Evolutionary conservation across 1,140 invertebrate species (phyloP).

Genomic region (Sipha flava): DNA sequence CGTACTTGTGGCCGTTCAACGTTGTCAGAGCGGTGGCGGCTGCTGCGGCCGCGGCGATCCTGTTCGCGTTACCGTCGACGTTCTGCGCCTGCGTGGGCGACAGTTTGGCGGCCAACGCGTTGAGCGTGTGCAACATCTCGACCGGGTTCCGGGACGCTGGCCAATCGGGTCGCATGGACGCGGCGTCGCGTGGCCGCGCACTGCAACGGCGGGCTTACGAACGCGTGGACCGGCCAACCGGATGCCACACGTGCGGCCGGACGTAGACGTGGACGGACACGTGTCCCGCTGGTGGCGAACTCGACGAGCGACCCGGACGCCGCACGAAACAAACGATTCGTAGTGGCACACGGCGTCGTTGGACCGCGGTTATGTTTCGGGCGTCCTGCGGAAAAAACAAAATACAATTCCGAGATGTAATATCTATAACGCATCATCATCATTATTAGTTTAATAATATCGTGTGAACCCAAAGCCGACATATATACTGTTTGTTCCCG

Average conservation of each 20-base stretch:
- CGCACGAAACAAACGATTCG: too few relatives aligned
- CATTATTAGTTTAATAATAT: not conserved
- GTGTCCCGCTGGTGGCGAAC: too few relatives aligned
- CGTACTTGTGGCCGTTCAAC: not conserved
- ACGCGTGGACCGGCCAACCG: too few relatives aligned
- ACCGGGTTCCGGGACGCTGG: slow-evolving; percentile 11
- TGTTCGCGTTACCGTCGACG: slow-evolving; percentile 6
- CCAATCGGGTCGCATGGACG: slow-evolving; percentile 21
- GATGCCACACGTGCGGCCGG: too few relatives aligned
- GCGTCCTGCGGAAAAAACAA: not conserved
- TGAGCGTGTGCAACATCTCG: slow-evolving; percentile 20
- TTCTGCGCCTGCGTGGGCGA: not conserved
- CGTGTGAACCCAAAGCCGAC: not conserved
- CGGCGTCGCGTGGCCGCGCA: not conserved
- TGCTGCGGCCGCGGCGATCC: not conserved
- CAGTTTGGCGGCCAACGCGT: slow-evolving; percentile 25
- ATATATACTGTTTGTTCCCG: not conserved
- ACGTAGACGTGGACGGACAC: not conserved
- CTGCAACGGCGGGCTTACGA: too few relatives aligned
- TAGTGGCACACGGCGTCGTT: not conserved
- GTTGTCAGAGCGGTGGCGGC: not conserved
- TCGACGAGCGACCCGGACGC: too few relatives aligned
- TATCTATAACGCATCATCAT: too few relatives aligned
- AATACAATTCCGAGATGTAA: too few relatives aligned
- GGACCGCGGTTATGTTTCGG: not conserved